These are phyloP conservation scores for Ladona fulva DNA, from an alignment of 1,140 invertebrate genomes.

Conservation along the genomic window DNA sequence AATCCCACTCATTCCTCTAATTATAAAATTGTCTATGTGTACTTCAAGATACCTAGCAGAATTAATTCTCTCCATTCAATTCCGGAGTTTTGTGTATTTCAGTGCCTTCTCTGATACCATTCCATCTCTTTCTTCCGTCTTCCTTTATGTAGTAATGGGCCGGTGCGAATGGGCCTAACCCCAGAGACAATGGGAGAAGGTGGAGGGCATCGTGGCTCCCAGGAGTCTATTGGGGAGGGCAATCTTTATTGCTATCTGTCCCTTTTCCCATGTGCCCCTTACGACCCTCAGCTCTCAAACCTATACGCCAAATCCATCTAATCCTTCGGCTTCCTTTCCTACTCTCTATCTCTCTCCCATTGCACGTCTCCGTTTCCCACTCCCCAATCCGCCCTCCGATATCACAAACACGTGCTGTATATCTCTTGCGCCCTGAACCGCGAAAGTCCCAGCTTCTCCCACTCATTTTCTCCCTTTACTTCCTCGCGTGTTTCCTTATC, in stretches of 20 bases:
- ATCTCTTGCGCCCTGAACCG: background rate
- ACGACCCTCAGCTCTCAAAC: background rate
- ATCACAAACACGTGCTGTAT: background rate
- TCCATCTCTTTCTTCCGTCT: no score
- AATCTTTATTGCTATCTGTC: constrained; percentile 10
- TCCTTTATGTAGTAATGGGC: background rate
- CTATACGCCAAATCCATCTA: background rate
- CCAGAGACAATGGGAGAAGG: background rate
- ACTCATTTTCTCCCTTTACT: background rate
- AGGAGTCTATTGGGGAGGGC: background rate
- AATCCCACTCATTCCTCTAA: no score
- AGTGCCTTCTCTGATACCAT: no score
- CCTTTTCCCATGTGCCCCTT: background rate
- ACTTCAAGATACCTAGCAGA: no score
- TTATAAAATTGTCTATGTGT: no score
- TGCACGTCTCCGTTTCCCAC: background rate
- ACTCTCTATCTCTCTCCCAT: background rate
- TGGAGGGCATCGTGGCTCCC: background rate
- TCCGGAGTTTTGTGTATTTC: no score
- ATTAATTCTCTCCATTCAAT: no score
- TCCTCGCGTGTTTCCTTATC: background rate
- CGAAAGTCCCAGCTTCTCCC: background rate
- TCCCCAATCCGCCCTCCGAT: background rate
- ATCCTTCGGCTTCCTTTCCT: background rate
- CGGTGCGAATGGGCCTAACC: background rate